Percentiles rank a stretch among this genome's conserved stretches.
Evolutionary conservation across 2,888 invertebrate species (phyloP).

Genomic region (Spisula subtruncata): DNA sequence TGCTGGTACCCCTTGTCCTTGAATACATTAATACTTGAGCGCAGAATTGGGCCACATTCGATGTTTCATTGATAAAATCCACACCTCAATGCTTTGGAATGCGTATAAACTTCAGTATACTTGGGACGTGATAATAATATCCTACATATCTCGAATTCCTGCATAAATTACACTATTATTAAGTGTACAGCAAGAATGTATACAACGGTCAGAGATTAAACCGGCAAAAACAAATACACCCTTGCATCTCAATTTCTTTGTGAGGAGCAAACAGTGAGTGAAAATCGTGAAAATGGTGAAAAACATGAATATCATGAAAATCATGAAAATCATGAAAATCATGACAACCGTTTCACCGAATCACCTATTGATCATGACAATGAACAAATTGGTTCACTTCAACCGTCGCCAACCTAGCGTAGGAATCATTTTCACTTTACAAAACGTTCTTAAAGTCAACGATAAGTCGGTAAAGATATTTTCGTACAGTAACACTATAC

Average conservation of each 20-base stretch:
- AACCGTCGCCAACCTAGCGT: not conserved
- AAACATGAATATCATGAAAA: too few species aligned
- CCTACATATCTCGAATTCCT: conserved; percentile 41
- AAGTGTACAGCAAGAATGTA: not conserved
- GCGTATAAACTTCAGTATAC: conserved; percentile 41
- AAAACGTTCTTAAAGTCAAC: not conserved
- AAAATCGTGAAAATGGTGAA: too few species aligned
- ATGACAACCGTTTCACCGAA: not conserved
- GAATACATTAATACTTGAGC: not conserved
- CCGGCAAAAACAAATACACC: not conserved
- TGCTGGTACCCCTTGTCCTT: conserved; percentile 6
- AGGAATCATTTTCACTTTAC: not conserved
- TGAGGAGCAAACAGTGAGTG: not conserved
- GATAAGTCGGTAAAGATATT: not conserved
- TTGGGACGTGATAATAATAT: conserved; percentile 42
- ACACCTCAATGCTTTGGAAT: conserved; percentile 46
- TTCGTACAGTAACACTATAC: not conserved
- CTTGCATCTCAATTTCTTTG: not conserved
- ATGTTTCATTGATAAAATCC: conserved; percentile 47
- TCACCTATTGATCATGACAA: not conserved
- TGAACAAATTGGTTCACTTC: not conserved
- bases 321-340: too few species aligned
- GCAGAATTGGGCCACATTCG: conserved; percentile 28
- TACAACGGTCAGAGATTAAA: not conserved
- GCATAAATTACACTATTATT: conserved; percentile 33